Evolutionary conservation across 2,888 invertebrate genomes (phyloP).

Genomic region (Xestia ashworthii): DNA sequence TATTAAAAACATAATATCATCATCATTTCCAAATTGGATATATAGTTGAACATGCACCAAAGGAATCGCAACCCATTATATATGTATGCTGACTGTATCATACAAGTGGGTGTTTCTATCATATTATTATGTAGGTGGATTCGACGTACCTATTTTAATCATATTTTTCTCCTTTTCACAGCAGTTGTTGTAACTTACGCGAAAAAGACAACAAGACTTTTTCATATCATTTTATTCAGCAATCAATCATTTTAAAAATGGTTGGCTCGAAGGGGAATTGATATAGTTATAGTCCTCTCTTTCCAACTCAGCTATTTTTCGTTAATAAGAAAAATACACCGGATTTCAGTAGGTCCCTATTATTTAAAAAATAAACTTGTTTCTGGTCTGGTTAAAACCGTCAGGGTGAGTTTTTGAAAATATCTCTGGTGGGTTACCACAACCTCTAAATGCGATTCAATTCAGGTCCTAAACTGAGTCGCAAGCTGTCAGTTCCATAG

Average conservation of each 20-base stretch:
- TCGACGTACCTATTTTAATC: not conserved
- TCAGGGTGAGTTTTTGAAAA: constrained; percentile 3
- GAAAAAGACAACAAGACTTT: constrained; percentile 30
- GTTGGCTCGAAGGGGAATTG: not conserved
- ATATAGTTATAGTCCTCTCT: constrained; percentile 8
- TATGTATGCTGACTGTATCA: constrained; percentile 37
- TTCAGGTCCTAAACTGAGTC: too few species aligned
- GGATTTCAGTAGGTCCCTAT: not conserved
- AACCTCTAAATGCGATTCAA: too few species aligned
- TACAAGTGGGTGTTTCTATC: constrained; percentile 3
- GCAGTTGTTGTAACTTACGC: not conserved
- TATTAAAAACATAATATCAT: not conserved
- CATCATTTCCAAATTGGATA: not conserved
- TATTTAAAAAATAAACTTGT: not conserved
- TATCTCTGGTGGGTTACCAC: constrained; percentile 46
- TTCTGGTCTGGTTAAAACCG: constrained; percentile 19
- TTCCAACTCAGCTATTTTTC: constrained; percentile 1
- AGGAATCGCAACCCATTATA: not conserved
- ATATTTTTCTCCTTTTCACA: constrained; percentile 20
- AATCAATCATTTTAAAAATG: not conserved
- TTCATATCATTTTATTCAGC: not conserved
- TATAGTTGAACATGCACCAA: not conserved
- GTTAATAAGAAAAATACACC: constrained; percentile 3
- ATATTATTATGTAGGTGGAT: not conserved
- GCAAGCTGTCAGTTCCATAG: too few species aligned